Evolutionary conservation across 1,140 invertebrate genomes (phyloP).

Genomic region (Aphidius gifuensis): DNA sequence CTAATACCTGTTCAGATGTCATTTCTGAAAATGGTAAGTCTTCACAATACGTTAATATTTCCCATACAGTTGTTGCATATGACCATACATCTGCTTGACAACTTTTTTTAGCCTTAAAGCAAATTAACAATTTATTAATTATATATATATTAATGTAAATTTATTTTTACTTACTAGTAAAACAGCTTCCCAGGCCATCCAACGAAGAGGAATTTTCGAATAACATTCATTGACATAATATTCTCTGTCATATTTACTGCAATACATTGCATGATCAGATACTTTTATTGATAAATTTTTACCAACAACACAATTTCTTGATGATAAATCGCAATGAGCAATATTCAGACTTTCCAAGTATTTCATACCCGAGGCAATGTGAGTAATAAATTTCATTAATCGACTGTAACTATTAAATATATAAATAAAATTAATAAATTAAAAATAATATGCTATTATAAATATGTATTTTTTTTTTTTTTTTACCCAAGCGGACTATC

Average conservation of each 20-base stretch:
- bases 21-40: slow-evolving; percentile 71
- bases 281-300: slow-evolving; percentile 79
- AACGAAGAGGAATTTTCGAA: slow-evolving; percentile 76
- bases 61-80: slow-evolving; percentile 76
- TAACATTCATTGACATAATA: slow-evolving; percentile 83
- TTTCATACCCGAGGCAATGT: slow-evolving; percentile 86
- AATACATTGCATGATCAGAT: slow-evolving; percentile 87
- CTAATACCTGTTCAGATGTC: slow-evolving; percentile 73
- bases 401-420: slow-evolving; percentile 67
- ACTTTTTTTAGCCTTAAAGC: slow-evolving; percentile 66
- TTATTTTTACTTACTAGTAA: slow-evolving; percentile 63
- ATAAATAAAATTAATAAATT: slow-evolving; percentile 9
- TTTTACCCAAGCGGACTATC: slow-evolving; percentile 45
- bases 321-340: slow-evolving; percentile 75
- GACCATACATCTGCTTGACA: slow-evolving; percentile 76
- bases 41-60: slow-evolving; percentile 71
- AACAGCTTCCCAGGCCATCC: slow-evolving; percentile 85
- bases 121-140: slow-evolving; percentile 18
- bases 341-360: slow-evolving; percentile 75
- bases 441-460: slow-evolving; percentile 16
- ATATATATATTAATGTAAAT: not conserved
- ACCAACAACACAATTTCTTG: slow-evolving; percentile 82
- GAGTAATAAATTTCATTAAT: slow-evolving; percentile 77
- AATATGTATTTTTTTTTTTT: not conserved
- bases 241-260: slow-evolving; percentile 75